Conservation (phyloP, 1,140 invertebrate species). For the Homarus americanus region DNA sequence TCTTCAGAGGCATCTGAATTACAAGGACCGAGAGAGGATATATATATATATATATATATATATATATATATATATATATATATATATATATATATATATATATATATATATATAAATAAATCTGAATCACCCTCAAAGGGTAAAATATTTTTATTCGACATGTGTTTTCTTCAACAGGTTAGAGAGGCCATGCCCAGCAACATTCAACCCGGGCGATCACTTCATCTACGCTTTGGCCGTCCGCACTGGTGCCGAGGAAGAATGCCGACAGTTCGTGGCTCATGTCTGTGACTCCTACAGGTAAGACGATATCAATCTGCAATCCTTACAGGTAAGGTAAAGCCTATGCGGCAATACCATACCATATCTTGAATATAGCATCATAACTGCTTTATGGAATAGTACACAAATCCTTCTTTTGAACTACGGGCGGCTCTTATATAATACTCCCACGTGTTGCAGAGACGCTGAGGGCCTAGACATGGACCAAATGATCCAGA, state of each 20-base stretch:
- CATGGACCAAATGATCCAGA: conserved; percentile 14
- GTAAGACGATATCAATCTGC: conserved; percentile 6
- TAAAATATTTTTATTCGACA: too few relatives aligned
- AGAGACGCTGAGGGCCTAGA: conserved; percentile 68
- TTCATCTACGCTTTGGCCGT: conserved; percentile 94
- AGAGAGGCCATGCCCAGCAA: conserved; percentile 81
- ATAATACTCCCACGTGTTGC: too few relatives aligned
- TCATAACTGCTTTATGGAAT: too few relatives aligned
- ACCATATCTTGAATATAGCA: too few relatives aligned
- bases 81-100: conserved; percentile 15
- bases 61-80: conserved; percentile 13
- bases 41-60: too few relatives aligned
- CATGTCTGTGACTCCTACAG: conserved; percentile 72
- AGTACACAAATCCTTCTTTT: too few relatives aligned
- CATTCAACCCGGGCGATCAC: conserved; percentile 97
- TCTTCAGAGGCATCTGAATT: too few relatives aligned
- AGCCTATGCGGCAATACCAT: too few relatives aligned
- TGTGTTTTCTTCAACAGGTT: conserved; percentile 76
- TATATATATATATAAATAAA: conserved; percentile 6
- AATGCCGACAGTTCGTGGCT: conserved; percentile 78
- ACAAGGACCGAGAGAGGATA: too few relatives aligned
- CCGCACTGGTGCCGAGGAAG: conserved; percentile 87
- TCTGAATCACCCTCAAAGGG: background rate
- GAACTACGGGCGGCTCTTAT: too few relatives aligned
- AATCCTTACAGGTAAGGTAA: too few relatives aligned